phyloP scores from a whole-genome alignment of 2,113 vertebrate species.

The Labrus mixtus region DNA sequence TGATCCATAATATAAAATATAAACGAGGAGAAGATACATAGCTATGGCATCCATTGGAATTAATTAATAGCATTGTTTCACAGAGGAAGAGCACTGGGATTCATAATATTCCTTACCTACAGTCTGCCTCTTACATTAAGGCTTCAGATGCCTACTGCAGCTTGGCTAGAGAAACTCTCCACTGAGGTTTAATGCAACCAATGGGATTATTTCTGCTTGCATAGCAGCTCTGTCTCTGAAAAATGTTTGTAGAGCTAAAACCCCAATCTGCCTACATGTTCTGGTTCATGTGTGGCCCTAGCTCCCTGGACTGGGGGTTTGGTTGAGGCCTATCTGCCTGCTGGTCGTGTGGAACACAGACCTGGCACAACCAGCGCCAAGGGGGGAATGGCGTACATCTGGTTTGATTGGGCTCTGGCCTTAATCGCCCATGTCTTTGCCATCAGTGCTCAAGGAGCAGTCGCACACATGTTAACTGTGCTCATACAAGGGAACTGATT shows the following conservation, averaged over 20 bases:
- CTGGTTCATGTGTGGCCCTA: slow-evolving; percentile 72
- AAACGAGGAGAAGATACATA: background rate
- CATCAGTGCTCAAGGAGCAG: slow-evolving; percentile 78
- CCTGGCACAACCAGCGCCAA: slow-evolving; percentile 61
- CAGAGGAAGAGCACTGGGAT: slow-evolving; percentile 17
- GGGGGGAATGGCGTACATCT: slow-evolving; percentile 72
- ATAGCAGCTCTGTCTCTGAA: slow-evolving; percentile 65
- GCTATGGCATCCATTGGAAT: background rate
- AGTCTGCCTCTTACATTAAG: slow-evolving; percentile 26
- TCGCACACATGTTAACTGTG: slow-evolving; percentile 70
- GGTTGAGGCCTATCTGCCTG: slow-evolving; percentile 47
- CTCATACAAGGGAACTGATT: slow-evolving; percentile 79
- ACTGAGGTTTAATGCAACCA: slow-evolving; percentile 63
- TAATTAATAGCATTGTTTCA: slow-evolving; percentile 23
- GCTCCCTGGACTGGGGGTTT: slow-evolving; percentile 63
- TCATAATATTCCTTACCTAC: slow-evolving; percentile 35
- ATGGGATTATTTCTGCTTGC: slow-evolving; percentile 76
- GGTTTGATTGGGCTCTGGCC: slow-evolving; percentile 78
- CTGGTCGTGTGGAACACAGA: slow-evolving; percentile 69
- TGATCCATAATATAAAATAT: background rate
- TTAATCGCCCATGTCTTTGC: slow-evolving; percentile 65
- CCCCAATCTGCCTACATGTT: slow-evolving; percentile 66
- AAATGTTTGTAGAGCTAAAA: slow-evolving; percentile 71
- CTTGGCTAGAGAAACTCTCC: slow-evolving; percentile 54
- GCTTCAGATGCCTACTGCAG: slow-evolving; percentile 39